Evolutionary conservation across 2,113 vertebrate genomes (phyloP), one percentile per base, ranked within the genome.

Genomic region (Ictalurus furcatus): DNA sequence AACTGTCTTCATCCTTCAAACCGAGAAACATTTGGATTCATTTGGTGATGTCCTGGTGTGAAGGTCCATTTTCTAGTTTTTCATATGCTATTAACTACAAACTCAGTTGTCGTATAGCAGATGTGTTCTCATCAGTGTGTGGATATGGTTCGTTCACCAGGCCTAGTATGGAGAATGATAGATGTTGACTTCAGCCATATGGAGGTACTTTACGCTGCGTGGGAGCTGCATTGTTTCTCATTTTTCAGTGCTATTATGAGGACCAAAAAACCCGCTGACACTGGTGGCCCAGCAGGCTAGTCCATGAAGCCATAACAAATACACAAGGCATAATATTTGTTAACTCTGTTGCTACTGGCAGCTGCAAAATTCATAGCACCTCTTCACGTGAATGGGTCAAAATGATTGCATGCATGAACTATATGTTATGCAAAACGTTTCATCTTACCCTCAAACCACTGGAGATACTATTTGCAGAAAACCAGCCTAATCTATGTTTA

Each of bases 181-280:
- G 80, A 84, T 84, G 67, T 44, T 25, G 59, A 76, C 79, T 88
- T n/a, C 34, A 59, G 80, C 25, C 67, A 84, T 84, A 30, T 88
- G 81, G 87, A 88, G 87, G 54, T 76, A 83, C 67, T 88, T 88
- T 73, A 61, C 67, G 30, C 61, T 58, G 79, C 19, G 63, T 88
- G 58, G 30, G 86, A 87, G 58, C 34, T 86, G 71, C 21, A 37
- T 40, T 48, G 25, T 37, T 54, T 58, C 44, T 54, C 67, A 48
- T 88, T 23, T 69, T 58, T 83, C 65, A 71, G 13, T 2, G 52
- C 65, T 83, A 28, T 88, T 82, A 81, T 40, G 30, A 69, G 23
- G 71, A 73, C 52, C n/a, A 71, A 69, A 71, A 83, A 83, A 37
- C 28, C 14, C 61, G 1, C 40, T 65, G 37, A 30, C 34, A 23